Evolutionary conservation across 2,888 invertebrate genomes (phyloP).

Genomic region (Phrixothrix hirtus): DNA sequence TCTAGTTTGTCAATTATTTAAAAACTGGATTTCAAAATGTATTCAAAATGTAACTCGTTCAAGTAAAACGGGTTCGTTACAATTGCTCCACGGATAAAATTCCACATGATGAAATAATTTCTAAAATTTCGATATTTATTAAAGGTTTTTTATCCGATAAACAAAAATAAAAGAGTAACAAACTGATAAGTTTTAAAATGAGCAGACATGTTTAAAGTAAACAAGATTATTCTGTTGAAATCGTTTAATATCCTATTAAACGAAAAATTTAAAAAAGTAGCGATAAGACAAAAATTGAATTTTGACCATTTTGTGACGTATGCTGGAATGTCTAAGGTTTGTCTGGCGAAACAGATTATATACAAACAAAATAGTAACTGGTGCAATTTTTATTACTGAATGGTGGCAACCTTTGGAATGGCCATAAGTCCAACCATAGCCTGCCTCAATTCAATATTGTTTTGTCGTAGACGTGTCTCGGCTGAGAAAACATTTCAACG

Average conservation of each 20-base stretch:
- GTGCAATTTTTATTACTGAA: conserved; percentile 24
- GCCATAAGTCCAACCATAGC: conserved; percentile 31
- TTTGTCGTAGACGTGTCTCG: conserved; percentile 18
- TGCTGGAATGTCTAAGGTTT: conserved; percentile 15
- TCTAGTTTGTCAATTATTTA: too few relatives aligned
- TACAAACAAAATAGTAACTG: conserved; percentile 22
- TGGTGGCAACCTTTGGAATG: conserved; percentile 30
- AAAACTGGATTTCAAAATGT: too few relatives aligned
- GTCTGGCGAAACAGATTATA: conserved; percentile 15
- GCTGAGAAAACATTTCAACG: conserved; percentile 4
- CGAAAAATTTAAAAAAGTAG: neutral
- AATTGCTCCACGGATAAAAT: too few relatives aligned
- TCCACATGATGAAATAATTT: too few relatives aligned
- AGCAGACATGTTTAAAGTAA: neutral
- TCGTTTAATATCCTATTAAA: neutral
- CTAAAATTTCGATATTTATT: too few relatives aligned
- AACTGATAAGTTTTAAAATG: too few relatives aligned
- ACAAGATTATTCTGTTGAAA: neutral
- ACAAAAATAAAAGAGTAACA: too few relatives aligned
- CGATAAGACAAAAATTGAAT: conserved; percentile 3
- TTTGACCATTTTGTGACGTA: conserved; percentile 16
- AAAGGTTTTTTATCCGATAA: too few relatives aligned
- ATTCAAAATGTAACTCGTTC: too few relatives aligned
- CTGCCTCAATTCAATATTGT: conserved; percentile 28
- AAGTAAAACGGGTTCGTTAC: too few relatives aligned